These are phyloP conservation scores for Phylloscopus whistleri DNA, from an alignment of 2,113 vertebrate genomes.

Conservation along the genomic window DNA sequence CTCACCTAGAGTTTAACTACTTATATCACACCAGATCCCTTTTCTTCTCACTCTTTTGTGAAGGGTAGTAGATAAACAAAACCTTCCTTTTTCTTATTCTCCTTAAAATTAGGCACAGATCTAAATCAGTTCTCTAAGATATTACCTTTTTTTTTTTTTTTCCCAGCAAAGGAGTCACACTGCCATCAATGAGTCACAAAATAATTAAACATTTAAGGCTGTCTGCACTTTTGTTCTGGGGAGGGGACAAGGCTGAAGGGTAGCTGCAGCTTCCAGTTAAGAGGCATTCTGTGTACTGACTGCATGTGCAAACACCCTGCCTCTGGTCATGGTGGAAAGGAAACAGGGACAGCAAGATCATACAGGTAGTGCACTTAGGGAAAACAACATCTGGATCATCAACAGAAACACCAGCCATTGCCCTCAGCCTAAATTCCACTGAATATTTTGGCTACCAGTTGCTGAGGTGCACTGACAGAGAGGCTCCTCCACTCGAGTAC, in stretches of 20 bases:
- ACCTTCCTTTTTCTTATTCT: not conserved
- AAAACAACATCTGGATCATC: not conserved
- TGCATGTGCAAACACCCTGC: not conserved
- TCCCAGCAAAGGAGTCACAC: not conserved
- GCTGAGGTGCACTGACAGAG: not conserved
- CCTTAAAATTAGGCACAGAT: not conserved
- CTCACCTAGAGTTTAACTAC: not conserved
- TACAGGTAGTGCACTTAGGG: not conserved
- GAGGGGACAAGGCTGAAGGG: not conserved
- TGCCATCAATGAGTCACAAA: not conserved
- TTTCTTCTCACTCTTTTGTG: not conserved
- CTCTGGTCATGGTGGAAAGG: not conserved
- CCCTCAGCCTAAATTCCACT: not conserved
- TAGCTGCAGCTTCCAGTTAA: not conserved
- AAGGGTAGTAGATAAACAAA: not conserved
- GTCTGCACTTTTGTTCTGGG: not conserved
- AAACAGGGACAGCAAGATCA: not conserved
- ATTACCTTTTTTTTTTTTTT: not conserved
- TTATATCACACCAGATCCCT: not conserved
- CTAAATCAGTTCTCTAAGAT: not conserved
- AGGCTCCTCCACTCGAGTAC: not conserved
- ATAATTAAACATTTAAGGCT: conserved; percentile 34
- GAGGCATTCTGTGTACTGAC: not conserved
- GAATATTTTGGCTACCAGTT: not conserved
- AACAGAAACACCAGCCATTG: not conserved